A percentile compares a stretch with the other conserved stretches of the same genome.
phyloP scores from a whole-genome alignment of 2,113 vertebrate genomes.

The Felis chaus region DNA sequence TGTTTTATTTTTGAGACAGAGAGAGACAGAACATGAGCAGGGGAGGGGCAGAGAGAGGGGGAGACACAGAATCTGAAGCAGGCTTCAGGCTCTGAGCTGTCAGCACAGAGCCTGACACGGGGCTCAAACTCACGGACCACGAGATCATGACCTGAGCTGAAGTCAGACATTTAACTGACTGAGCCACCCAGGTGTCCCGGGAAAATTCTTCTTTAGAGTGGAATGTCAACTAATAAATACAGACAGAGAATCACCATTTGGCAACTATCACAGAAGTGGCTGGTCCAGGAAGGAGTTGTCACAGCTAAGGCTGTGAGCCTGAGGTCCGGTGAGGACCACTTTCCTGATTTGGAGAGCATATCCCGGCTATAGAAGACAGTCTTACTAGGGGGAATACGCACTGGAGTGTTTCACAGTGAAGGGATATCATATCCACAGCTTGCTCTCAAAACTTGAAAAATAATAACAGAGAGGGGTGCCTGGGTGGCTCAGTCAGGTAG shows the following conservation, averaged over 20 bases:
- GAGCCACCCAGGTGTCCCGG: too few relatives aligned
- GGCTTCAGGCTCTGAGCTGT: too few relatives aligned
- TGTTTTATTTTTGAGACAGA: too few relatives aligned
- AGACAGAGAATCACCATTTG: background rate
- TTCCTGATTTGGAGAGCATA: background rate
- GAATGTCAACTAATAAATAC: background rate
- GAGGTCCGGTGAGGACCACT: background rate
- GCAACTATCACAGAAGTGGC: background rate
- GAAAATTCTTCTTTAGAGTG: background rate
- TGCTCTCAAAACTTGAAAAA: conserved; percentile 18
- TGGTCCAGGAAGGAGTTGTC: background rate
- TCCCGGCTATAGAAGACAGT: background rate
- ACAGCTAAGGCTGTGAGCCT: background rate
- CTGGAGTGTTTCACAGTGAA: background rate
- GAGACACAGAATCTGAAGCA: too few relatives aligned
- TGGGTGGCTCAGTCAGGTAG: too few relatives aligned
- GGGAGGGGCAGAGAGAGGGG: too few relatives aligned
- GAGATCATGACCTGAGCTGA: too few relatives aligned
- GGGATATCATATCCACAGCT: background rate
- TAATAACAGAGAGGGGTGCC: too few relatives aligned
- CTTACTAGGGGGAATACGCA: background rate
- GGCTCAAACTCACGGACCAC: too few relatives aligned
- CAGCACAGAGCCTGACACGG: too few relatives aligned
- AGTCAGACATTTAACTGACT: too few relatives aligned
- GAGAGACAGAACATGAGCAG: too few relatives aligned